These are phyloP conservation scores for Polydrusus cervinus DNA, from an alignment of 2,888 invertebrate genomes.

Conservation along the genomic window DNA sequence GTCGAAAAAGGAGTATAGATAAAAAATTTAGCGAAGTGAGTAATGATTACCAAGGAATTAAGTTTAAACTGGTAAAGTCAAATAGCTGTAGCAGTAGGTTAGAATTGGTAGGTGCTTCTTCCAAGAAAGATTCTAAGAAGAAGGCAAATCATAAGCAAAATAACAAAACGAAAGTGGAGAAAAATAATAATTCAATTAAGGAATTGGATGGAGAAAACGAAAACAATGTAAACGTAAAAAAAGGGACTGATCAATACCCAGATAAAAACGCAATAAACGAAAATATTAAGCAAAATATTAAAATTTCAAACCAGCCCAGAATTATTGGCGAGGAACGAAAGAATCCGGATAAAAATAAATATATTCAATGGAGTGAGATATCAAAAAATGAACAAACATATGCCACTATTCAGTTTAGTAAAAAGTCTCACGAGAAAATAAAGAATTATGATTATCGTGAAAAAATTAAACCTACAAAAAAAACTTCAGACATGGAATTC, in stretches of 20 bases:
- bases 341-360: conserved; percentile 66
- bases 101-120: conserved; percentile 81
- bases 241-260: conserved; percentile 43
- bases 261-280: conserved; percentile 65
- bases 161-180: conserved; percentile 42
- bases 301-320: conserved; percentile 67
- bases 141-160: conserved; percentile 78
- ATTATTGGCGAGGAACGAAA: conserved; percentile 73
- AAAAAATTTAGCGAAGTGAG: conserved; percentile 57
- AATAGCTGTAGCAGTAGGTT: conserved; percentile 90
- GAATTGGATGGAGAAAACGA: conserved; percentile 24
- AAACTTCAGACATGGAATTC: conserved; percentile 88
- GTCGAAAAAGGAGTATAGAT: conserved; percentile 57
- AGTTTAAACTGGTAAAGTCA: conserved; percentile 88
- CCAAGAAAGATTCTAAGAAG: conserved; percentile 72
- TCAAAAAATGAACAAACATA: conserved; percentile 61
- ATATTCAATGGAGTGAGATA: conserved; percentile 62
- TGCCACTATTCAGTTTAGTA: conserved; percentile 59
- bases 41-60: conserved; percentile 77
- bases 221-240: conserved; percentile 50
- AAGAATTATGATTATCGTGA: conserved; percentile 69
- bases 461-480: conserved; percentile 74
- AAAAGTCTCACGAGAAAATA: conserved; percentile 57
- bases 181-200: conserved; percentile 44
- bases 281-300: conserved; percentile 60